These are phyloP conservation scores for Thereva nobilitata DNA, from an alignment of 2,888 invertebrate genomes.

Conservation along the genomic window DNA sequence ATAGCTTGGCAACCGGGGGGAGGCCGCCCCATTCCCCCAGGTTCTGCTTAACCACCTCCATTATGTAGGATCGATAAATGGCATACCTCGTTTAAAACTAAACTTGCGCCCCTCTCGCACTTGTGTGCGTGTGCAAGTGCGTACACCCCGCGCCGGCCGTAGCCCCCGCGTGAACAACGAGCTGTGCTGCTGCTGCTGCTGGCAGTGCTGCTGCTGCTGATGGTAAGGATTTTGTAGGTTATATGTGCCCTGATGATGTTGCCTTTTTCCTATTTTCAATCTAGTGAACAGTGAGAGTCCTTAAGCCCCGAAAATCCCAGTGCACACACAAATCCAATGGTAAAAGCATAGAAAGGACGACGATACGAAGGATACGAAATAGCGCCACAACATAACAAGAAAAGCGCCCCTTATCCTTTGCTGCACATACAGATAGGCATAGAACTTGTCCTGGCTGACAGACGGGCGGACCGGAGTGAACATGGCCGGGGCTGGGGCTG, in stretches of 20 bases:
- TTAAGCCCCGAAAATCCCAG: constrained; percentile 30
- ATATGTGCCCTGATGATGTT: constrained; percentile 6
- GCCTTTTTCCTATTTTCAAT: constrained; percentile 31
- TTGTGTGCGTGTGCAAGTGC: constrained; percentile 30
- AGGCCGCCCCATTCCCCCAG: constrained; percentile 3
- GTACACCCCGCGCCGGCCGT: neutral
- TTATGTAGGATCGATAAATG: constrained; percentile 40
- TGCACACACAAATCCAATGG: constrained; percentile 28
- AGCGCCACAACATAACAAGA: neutral
- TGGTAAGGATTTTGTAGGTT: constrained; percentile 4
- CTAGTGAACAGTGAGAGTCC: constrained; percentile 7
- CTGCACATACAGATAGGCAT: constrained; percentile 31
- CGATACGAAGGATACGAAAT: constrained; percentile 3
- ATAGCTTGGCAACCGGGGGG: constrained; percentile 20
- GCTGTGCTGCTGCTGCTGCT: neutral
- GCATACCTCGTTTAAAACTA: constrained; percentile 43
- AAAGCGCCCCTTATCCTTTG: constrained; percentile 11
- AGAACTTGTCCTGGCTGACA: constrained; percentile 8
- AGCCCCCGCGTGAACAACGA: no score
- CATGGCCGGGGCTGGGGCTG: no score
- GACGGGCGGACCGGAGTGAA: no score
- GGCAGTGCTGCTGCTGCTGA: neutral
- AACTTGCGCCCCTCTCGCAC: constrained; percentile 35
- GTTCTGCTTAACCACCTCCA: constrained; percentile 16
- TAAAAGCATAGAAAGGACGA: constrained; percentile 18